Base-by-base conservation (phyloP, 2,888 invertebrate species). In the Macrosoma leucophasiata region DNA sequence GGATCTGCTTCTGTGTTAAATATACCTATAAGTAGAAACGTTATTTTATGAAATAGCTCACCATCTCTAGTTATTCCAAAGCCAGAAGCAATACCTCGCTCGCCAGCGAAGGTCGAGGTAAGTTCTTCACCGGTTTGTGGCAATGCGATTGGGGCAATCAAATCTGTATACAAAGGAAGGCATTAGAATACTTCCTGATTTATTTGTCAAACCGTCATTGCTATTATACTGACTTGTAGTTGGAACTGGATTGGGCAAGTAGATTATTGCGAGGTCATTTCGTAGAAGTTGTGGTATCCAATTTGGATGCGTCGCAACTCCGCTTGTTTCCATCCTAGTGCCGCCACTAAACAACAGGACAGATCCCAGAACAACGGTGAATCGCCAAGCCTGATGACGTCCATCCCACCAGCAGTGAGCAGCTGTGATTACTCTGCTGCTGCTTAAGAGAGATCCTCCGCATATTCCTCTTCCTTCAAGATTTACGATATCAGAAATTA, bases 331-430 rank as follows among this genome's bases (percentile, higher is more conserved):
- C 3, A 56, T 4, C 20, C 68, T 58, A 8, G 33, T 43, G 10
- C 68, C 69, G 1, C 62, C 70, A 14, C 39, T 31, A 52, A 63
- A 70, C 4, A 68, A 36, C 0, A 41, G 19, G 2, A 36, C 36
- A 7, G 67, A 55, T 13, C 70, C 70, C 2, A 69, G 55, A 0
- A 66, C 57, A 2, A 69, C 62, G 3, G 48, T 59, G 13, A 63
- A 29, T 8, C 43, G 39, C 53, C 56, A 60, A 1, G 50, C 67
- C 20, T 64, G 64, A 42, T 60, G 45, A 0, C 19, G 1, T 8
- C 70, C 70, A 21, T 70, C 70, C 23, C 35, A 55, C 70, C 70
- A 70, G 47, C 69, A 70, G 38, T 69, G 69, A n/a, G 69, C 69
- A 18, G 69, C 69, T 1, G 67, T 67, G n/a, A 61, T 10, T 1